Percentiles rank a stretch among this genome's conserved stretches.
Conservation (phyloP, 92 coral and sea anemone genomes). For the Zoanthus gigantus region DNA sequence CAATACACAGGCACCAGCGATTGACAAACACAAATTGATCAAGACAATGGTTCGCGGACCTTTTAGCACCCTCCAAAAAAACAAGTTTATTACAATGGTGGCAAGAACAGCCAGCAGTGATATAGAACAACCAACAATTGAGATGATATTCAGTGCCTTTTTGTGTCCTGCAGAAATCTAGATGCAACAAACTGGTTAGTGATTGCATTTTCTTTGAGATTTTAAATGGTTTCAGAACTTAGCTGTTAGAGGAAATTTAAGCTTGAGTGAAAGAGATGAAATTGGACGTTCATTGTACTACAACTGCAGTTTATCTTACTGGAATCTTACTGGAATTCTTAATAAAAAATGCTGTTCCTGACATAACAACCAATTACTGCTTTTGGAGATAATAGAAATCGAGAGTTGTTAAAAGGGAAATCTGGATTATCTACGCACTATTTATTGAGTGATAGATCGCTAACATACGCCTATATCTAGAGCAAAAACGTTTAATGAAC, state of each 20-base stretch:
- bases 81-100: slow-evolving; percentile 72
- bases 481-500: no score
- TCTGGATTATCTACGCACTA: not conserved
- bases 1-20: slow-evolving; percentile 80
- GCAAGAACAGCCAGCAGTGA: slow-evolving; percentile 86
- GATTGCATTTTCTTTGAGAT: not conserved
- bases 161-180: slow-evolving; percentile 56
- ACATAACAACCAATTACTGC: no score
- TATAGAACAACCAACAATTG: slow-evolving; percentile 88
- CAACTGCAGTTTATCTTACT: not conserved
- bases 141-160: slow-evolving; percentile 80
- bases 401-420: not conserved
- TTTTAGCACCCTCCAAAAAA: slow-evolving; percentile 81
- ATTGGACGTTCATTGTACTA: not conserved
- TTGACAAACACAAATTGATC: slow-evolving; percentile 85
- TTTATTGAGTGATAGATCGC: not conserved
- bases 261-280: not conserved
- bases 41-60: slow-evolving; percentile 80
- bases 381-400: not conserved
- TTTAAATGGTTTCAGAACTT: not conserved
- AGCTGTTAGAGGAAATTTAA: not conserved
- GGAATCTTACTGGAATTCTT: not conserved
- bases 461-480: no score
- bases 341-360: no score
- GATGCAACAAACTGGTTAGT: not conserved